Conservation (phyloP, 2,888 invertebrate species). For the Stegana nigrithorax region DNA sequence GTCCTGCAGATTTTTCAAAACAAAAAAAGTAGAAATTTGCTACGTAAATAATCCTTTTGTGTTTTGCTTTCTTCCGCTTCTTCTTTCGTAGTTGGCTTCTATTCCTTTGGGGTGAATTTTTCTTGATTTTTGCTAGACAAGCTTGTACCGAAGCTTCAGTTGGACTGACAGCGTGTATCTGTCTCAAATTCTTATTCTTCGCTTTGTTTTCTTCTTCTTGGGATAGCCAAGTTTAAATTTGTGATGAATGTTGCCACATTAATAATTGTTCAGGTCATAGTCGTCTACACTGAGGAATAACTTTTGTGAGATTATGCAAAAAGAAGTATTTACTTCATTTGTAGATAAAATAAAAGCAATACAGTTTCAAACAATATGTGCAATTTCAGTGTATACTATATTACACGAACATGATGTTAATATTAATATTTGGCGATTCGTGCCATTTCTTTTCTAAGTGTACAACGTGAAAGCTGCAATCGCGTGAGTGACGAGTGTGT, state of each 20-base stretch:
- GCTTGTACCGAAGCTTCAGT: conserved; percentile 11
- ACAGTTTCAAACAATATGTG: too few relatives aligned
- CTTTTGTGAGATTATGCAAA: too few relatives aligned
- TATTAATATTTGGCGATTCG: too few relatives aligned
- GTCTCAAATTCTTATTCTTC: background rate
- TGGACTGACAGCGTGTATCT: conserved; percentile 25
- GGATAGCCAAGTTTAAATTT: conserved; percentile 26
- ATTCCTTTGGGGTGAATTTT: conserved; percentile 36
- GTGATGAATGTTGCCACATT: conserved; percentile 42
- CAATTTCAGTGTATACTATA: too few relatives aligned
- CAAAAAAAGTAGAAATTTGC: conserved; percentile 30
- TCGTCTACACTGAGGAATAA: background rate
- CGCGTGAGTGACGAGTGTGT: background rate
- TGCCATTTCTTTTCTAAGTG: too few relatives aligned
- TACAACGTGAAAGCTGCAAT: background rate
- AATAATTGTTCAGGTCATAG: conserved; percentile 32
- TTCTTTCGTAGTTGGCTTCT: background rate
- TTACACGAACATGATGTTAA: too few relatives aligned
- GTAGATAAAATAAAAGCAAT: too few relatives aligned
- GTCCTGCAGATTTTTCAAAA: conserved; percentile 38
- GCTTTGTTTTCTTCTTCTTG: background rate
- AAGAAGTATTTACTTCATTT: too few relatives aligned
- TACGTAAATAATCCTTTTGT: conserved; percentile 33
- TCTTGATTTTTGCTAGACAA: conserved; percentile 33
- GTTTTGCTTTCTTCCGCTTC: background rate